Percentiles rank a stretch among this genome's conserved stretches.
These are phyloP conservation scores for Cololabis saira DNA, from an alignment of 2,113 vertebrate species.

Conservation along the genomic window DNA sequence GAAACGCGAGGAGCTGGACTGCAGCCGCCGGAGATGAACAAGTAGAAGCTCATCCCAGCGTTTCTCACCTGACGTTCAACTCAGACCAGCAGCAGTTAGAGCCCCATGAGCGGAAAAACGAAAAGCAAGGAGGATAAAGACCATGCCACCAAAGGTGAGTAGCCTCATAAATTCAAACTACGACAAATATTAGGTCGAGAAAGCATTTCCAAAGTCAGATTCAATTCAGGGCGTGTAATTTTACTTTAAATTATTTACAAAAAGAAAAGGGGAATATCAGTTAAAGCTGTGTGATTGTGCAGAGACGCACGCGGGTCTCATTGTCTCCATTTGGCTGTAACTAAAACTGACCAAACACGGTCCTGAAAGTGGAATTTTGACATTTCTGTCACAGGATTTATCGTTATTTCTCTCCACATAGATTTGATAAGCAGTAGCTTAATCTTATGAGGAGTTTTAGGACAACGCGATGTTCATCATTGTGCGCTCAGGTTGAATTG, in stretches of 20 bases:
- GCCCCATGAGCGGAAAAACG: slow-evolving; percentile 70
- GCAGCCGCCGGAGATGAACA: slow-evolving; percentile 27
- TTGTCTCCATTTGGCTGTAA: background rate
- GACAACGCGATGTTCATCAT: no score
- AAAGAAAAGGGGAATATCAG: background rate
- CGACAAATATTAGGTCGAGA: no score
- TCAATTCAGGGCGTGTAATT: no score
- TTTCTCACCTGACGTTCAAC: slow-evolving; percentile 54
- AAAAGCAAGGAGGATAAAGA: slow-evolving; percentile 72
- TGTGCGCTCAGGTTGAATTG: no score
- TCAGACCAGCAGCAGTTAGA: slow-evolving; percentile 13
- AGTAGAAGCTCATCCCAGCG: slow-evolving; percentile 13
- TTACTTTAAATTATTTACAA: background rate
- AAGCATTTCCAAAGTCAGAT: background rate
- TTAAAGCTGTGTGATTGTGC: background rate
- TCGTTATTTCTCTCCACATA: background rate
- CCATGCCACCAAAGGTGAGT: slow-evolving; percentile 74
- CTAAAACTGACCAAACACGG: background rate
- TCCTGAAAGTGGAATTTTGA: background rate
- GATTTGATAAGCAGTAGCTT: background rate
- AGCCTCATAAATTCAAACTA: no score
- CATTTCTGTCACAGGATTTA: background rate
- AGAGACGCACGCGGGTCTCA: slow-evolving; percentile 30
- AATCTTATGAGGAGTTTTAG: background rate
- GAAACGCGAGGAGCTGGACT: slow-evolving; percentile 18